phyloP scores from a whole-genome alignment of 1,140 invertebrate genomes.

The Lucilia cuprina region DNA sequence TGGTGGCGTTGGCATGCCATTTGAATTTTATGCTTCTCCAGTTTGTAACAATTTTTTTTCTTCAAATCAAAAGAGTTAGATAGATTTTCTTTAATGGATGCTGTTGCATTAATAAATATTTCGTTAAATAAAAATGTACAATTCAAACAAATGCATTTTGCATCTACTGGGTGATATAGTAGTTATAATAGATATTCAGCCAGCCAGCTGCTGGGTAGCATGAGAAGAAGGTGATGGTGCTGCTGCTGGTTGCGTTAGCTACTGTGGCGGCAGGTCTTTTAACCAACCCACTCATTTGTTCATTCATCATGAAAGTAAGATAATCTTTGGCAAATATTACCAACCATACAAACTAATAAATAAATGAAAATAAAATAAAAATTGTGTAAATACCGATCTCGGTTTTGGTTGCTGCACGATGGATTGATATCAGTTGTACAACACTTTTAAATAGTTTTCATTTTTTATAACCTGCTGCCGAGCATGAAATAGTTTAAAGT shows the following conservation, averaged over 20 bases:
- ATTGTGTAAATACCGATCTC: background rate
- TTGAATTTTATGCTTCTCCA: background rate
- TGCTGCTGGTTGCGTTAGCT: too few species aligned
- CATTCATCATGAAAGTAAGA: background rate
- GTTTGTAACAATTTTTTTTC: background rate
- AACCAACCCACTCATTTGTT: background rate
- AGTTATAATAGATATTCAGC: background rate
- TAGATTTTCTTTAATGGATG: background rate
- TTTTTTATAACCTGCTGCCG: too few species aligned
- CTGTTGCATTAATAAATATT: background rate
- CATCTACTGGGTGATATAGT: background rate
- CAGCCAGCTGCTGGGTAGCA: too few species aligned
- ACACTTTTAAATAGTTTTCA: background rate
- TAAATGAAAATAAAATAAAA: background rate
- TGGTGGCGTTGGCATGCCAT: background rate
- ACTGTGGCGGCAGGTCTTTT: background rate
- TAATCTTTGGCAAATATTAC: background rate
- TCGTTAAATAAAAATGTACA: background rate
- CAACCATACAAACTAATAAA: background rate
- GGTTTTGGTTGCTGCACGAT: background rate
- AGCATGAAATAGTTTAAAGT: too few species aligned
- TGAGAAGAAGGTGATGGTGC: too few species aligned
- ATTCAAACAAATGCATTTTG: background rate
- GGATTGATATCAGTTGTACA: background rate
- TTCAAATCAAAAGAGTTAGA: background rate